Evolutionary conservation across 2,113 vertebrate species (phyloP), one percentile per base, ranked within the genome.

Genomic region (Cathartes aura): DNA sequence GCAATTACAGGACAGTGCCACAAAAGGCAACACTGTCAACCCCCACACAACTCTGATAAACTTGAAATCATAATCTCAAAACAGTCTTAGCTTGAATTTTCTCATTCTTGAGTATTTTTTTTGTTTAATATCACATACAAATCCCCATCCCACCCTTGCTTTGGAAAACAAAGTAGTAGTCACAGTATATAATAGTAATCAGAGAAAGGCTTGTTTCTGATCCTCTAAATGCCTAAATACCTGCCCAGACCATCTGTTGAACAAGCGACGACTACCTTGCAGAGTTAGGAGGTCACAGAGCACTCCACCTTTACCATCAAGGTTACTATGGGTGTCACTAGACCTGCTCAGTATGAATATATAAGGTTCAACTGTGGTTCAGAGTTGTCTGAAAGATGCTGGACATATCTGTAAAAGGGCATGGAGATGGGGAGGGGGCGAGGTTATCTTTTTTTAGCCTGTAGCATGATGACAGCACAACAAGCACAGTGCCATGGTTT

Each of bases 341-440:
- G 15, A 60, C 29, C 23, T 32, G 45, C 67, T 50, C 47, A 29
- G 26, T 30, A 63, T 8, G 11, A 85, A 79, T 9, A 62, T 1
- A 8, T 7, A 29, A 23, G 20, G 20, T 64, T 82, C 50, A 74
- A 0, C 12, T 6, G 0, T 12, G 13, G 15, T 58, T 62, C 66
- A 34, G 27, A 62, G 20, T 5, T 68, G 13, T 18, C 56, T 36
- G 40, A 81, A 58, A 74, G 29, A 74, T 32, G 10, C 4, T 84
- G 63, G 55, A 34, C 75, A 47, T 8, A 58, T 3, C 55, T 73
- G 24, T 55, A 83, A 73, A 83, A 56, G 5, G 5, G 5, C 8
- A 40, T 11, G 24, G 59, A 62, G 30, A n/a, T 0, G 0, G 53
- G 19, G 13, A 81, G 12, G 3, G 2, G 5, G 2, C 0, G 2